Conservation (phyloP, 1,140 invertebrate genomes). For the Piezodorus guildinii region DNA sequence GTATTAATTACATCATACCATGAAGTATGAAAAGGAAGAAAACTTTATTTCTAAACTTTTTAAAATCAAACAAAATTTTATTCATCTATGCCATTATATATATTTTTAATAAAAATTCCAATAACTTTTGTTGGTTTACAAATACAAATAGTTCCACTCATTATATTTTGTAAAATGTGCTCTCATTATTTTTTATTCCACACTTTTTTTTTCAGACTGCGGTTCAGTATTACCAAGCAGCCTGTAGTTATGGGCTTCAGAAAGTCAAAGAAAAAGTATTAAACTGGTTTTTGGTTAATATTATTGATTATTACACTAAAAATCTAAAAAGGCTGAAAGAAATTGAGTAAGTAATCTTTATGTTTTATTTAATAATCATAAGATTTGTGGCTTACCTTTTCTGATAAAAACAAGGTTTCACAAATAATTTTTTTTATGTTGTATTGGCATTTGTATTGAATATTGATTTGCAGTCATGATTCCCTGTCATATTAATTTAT, state of each 20-base stretch:
- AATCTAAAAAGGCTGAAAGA: slow-evolving; percentile 43
- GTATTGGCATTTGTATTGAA: neutral
- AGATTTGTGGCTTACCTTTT: neutral
- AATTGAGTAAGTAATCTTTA: slow-evolving; percentile 35
- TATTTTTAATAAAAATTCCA: too few relatives aligned
- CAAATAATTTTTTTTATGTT: neutral
- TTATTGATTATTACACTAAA: slow-evolving; percentile 46
- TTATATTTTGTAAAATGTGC: too few relatives aligned
- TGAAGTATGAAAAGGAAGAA: too few relatives aligned
- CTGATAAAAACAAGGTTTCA: neutral
- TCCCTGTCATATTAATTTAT: too few relatives aligned
- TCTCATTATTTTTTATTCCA: neutral
- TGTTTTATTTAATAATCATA: neutral
- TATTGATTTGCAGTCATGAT: too few relatives aligned
- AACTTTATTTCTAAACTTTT: too few relatives aligned
- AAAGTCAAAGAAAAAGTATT: slow-evolving; percentile 49
- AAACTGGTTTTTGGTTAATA: slow-evolving; percentile 57
- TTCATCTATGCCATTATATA: too few relatives aligned
- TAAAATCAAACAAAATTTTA: too few relatives aligned
- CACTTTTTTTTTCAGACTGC: slow-evolving; percentile 43
- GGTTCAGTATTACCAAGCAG: slow-evolving; percentile 54
- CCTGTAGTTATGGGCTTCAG: slow-evolving; percentile 52
- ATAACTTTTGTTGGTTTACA: too few relatives aligned
- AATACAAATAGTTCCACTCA: too few relatives aligned
- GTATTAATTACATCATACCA: too few relatives aligned